These are phyloP conservation scores for Trachops cirrhosus DNA, from an alignment of 2,797 vertebrate species.

Conservation along the genomic window DNA sequence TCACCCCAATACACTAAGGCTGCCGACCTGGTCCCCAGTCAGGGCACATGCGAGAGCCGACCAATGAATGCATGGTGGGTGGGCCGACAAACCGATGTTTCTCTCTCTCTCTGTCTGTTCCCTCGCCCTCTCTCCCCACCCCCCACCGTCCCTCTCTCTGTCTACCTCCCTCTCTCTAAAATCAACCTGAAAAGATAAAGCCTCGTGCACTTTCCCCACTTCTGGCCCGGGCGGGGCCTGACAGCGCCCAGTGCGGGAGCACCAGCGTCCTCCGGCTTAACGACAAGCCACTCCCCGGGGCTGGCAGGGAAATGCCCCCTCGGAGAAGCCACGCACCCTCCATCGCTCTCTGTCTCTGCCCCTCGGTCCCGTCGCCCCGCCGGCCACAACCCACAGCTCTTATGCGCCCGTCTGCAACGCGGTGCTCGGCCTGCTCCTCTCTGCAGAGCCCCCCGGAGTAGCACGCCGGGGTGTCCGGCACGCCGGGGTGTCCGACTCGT, in stretches of 20 bases:
- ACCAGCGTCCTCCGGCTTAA: fast-evolving
- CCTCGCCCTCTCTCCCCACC: no score
- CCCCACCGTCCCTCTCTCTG: no score
- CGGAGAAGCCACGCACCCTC: fast-evolving
- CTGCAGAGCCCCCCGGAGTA: not conserved
- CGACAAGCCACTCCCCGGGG: fast-evolving
- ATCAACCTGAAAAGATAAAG: no score
- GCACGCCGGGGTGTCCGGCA: fast-evolving
- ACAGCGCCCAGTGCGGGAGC: fast-evolving
- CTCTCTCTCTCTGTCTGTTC: no score
- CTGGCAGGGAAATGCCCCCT: not conserved
- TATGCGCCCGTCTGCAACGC: fast-evolving
- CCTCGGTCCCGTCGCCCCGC: fast-evolving
- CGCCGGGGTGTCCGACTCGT: fast-evolving
- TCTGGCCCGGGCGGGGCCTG: not conserved
- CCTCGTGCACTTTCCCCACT: not conserved
- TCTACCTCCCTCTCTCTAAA: no score
- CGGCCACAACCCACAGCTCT: fast-evolving
- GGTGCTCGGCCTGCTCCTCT: not conserved
- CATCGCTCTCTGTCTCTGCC: not conserved
- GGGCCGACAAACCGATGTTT: no score
- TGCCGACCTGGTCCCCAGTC: no score
- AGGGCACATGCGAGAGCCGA: no score
- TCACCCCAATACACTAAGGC: no score
- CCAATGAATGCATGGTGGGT: no score